phyloP scores from a whole-genome alignment of 1,140 invertebrate species.

The Dolichoris vasculosae region DNA sequence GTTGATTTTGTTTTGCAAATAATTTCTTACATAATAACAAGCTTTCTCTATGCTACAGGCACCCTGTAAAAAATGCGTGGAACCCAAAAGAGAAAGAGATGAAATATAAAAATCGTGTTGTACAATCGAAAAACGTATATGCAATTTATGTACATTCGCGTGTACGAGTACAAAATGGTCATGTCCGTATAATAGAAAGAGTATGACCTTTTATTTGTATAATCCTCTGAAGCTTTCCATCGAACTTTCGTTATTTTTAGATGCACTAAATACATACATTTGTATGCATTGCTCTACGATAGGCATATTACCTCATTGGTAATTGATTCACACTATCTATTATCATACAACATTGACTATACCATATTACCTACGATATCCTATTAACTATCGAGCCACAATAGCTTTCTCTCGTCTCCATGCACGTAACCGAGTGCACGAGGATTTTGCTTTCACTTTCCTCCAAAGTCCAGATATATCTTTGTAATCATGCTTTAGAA shows the following conservation, averaged over 20 bases:
- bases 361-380: not conserved
- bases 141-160: not conserved
- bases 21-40: not conserved
- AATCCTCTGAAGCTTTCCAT: not conserved
- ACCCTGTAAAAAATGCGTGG: not conserved
- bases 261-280: not conserved
- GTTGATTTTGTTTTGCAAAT: not conserved
- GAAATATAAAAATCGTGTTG: not conserved
- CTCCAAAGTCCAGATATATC: conserved; percentile 7
- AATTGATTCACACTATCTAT: not conserved
- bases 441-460: conserved; percentile 20
- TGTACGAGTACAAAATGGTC: too few species aligned
- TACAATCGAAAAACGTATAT: not conserved
- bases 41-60: not conserved
- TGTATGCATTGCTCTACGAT: not conserved
- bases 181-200: not conserved
- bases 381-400: conserved; percentile 17
- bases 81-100: not conserved
- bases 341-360: not conserved
- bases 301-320: not conserved
- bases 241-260: not conserved
- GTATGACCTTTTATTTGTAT: not conserved
- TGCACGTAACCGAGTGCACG: conserved; percentile 8
- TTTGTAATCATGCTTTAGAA: not conserved
- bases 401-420: conserved; percentile 19